A percentile compares a stretch with the other conserved stretches of the same genome.
Conservation (phyloP, 2,888 invertebrate genomes). For the Congeria kusceri region DNA sequence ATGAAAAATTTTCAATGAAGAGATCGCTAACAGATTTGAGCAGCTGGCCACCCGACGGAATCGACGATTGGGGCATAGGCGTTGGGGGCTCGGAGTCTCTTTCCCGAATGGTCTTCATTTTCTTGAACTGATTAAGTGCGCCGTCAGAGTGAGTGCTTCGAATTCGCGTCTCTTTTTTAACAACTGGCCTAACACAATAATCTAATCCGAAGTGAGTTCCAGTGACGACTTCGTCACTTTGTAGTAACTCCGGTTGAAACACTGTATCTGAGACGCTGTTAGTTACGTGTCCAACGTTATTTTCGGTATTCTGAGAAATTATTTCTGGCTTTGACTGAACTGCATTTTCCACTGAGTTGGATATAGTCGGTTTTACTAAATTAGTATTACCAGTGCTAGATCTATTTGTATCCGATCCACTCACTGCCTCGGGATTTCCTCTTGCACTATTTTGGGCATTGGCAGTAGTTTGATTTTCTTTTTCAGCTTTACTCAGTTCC, state of each 20-base stretch:
- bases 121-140: slow-evolving; percentile 44
- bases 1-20: slow-evolving; percentile 76
- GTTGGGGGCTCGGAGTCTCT: slow-evolving; percentile 54
- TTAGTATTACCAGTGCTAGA: not conserved
- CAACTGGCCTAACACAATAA: slow-evolving; percentile 19
- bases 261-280: not conserved
- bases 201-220: slow-evolving; percentile 4
- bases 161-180: slow-evolving; percentile 42
- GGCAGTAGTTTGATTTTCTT: slow-evolving; percentile 20
- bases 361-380: not conserved
- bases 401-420: slow-evolving; percentile 42
- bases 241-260: no score
- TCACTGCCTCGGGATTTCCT: slow-evolving; percentile 16
- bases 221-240: no score
- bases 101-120: slow-evolving; percentile 54
- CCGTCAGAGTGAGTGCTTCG: slow-evolving; percentile 64
- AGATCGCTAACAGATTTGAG: slow-evolving; percentile 75
- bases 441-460: slow-evolving; percentile 30
- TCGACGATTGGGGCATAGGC: slow-evolving; percentile 52
- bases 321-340: not conserved
- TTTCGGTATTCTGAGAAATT: not conserved
- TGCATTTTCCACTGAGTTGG: not conserved
- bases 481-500: slow-evolving; percentile 59
- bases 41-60: slow-evolving; percentile 58
- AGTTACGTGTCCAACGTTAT: not conserved